Evolutionary conservation across 2,113 vertebrate genomes (phyloP).

Genomic region (Rhodinocichla rosea): DNA sequence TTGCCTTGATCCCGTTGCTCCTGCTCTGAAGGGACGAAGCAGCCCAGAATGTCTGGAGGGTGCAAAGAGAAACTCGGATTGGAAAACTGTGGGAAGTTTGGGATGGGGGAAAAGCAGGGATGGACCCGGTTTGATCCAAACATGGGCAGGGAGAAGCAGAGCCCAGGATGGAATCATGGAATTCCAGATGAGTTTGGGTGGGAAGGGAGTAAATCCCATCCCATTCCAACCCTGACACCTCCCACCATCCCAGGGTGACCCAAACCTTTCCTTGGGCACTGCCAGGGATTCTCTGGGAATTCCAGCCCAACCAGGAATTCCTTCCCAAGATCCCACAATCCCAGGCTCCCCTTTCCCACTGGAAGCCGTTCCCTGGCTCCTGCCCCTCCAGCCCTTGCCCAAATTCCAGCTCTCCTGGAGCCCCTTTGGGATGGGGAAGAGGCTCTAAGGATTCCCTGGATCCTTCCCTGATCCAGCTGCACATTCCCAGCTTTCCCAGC

Average conservation of each 20-base stretch:
- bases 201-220: neutral
- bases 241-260: accelerated
- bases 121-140: neutral
- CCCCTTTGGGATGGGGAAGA: too few species aligned
- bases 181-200: neutral
- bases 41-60: accelerated
- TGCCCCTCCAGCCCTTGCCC: too few species aligned
- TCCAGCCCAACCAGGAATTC: too few species aligned
- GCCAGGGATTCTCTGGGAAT: neutral
- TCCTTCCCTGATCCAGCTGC: too few species aligned
- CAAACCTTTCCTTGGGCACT: accelerated
- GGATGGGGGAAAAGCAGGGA: neutral
- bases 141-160: accelerated
- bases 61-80: accelerated
- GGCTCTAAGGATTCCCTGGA: too few species aligned
- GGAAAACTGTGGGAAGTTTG: neutral
- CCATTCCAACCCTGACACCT: accelerated
- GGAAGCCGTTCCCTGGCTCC: too few species aligned
- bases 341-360: too few species aligned
- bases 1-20: accelerated
- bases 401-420: too few species aligned
- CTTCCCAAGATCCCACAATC: too few species aligned
- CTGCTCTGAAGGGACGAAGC: neutral
- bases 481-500: too few species aligned
- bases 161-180: neutral